These are phyloP conservation scores for Lepilemur ruficaudatus DNA, from an alignment of 2,797 vertebrate genomes.

Conservation along the genomic window DNA sequence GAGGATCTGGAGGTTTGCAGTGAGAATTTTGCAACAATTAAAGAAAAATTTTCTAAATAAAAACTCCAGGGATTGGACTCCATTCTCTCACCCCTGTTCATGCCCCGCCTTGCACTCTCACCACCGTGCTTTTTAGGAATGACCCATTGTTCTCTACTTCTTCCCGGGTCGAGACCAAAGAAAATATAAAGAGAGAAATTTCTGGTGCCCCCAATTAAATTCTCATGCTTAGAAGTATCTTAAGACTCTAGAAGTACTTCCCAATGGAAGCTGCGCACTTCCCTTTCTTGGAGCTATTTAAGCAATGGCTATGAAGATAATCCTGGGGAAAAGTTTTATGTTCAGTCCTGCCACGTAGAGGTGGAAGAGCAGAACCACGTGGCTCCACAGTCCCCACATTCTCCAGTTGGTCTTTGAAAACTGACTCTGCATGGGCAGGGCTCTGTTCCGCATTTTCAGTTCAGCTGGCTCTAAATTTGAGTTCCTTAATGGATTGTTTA, in stretches of 20 bases:
- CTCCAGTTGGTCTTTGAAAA: not conserved
- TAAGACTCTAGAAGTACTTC: not conserved
- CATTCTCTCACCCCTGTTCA: too few species aligned
- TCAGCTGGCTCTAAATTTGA: slow-evolving; percentile 32
- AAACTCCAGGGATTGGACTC: not conserved
- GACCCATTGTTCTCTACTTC: not conserved
- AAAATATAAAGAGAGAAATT: not conserved
- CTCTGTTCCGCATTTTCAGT: slow-evolving; percentile 45
- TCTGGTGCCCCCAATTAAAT: not conserved
- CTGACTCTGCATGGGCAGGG: not conserved
- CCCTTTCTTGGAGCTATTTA: not conserved
- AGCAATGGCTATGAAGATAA: not conserved
- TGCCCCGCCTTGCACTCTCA: not conserved
- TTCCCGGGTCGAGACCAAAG: not conserved
- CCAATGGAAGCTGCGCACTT: not conserved
- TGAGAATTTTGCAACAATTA: not conserved
- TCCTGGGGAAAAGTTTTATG: not conserved
- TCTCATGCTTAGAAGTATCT: not conserved
- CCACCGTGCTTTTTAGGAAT: not conserved
- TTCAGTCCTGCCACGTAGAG: not conserved
- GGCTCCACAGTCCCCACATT: not conserved
- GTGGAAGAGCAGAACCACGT: not conserved
- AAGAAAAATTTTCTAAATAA: not conserved
- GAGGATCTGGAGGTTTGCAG: not conserved
- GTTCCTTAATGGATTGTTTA: not conserved